Evolutionary conservation across 1,140 invertebrate species (phyloP), one percentile per base, ranked within the genome.

Genomic region (Zaprionus inermis): DNA sequence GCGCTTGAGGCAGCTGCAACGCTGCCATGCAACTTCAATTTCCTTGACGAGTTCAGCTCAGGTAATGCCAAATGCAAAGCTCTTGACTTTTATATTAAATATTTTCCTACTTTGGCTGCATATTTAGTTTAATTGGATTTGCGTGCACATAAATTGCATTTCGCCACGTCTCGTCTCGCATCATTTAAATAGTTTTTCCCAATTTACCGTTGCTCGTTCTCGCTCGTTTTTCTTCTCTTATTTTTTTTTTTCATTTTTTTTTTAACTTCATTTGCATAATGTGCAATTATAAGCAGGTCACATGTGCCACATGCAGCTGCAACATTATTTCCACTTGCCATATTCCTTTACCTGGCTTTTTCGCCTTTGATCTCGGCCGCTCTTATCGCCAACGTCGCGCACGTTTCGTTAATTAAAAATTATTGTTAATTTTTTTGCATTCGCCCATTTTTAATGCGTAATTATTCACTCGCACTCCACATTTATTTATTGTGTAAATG

Each of bases 381-480:
- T 16, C n/a, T n/a, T n/a, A 7, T 41, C 14, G n/a, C 2, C 38
- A n/a, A n/a, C n/a, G 7, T 22, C 64, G 66, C 56, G 38, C 52
- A 32, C 52, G 46, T 75, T 73, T 83, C 83, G 73, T 89, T 88
- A 88, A 89, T 88, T 88, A 88, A 88, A 89, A 88, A 88, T 88
- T 89, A 89, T 88, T 88, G 84, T 88, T 89, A 78, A 59, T 71
- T 75, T 71, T 44, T 52, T 68, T 18, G 28, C 34, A 34, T 46
- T 46, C 56, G 16, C 44, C 18, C 44, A 22, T 82, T 75, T 73
- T 73, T 59, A 74, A 80, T 76, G 73, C 77, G 64, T 78, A 83
- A 83, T 88, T 83, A 88, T 89, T 81, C 79, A 44, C 22, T 51
- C 65, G 69, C 76, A 83, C 72, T 83, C 63, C 61, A 22, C 63